Percentiles rank a stretch among this genome's conserved stretches.
phyloP scores from a whole-genome alignment of 2,113 vertebrate genomes.

The Toxostoma redivivum region DNA sequence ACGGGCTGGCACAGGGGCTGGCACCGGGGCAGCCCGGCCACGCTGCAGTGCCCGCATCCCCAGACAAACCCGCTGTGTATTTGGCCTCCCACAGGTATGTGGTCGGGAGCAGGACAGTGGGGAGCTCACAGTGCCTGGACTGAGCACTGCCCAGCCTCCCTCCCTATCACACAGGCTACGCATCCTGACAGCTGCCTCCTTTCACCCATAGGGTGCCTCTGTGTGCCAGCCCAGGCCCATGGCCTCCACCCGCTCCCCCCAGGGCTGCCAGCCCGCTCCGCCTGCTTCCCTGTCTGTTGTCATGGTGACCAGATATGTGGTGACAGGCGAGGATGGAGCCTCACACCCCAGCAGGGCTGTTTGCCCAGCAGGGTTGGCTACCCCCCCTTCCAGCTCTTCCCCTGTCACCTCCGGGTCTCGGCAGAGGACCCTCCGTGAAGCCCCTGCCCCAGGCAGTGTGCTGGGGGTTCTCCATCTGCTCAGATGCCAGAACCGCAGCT shows the following conservation, averaged over 20 bases:
- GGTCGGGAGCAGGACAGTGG: background rate
- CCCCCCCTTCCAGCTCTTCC: background rate
- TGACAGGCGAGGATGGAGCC: background rate
- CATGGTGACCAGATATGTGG: conserved; percentile 23
- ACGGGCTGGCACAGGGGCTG: background rate
- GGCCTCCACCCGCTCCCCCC: background rate
- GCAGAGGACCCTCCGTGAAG: background rate
- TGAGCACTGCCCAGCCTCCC: background rate
- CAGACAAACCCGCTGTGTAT: rapidly evolving
- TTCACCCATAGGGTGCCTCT: background rate
- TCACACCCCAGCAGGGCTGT: background rate
- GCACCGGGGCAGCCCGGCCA: background rate
- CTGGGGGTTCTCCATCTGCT: background rate
- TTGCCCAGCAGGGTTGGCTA: background rate
- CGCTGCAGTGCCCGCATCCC: background rate
- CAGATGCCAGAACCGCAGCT: background rate
- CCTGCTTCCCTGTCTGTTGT: conserved; percentile 24
- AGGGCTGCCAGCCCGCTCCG: background rate
- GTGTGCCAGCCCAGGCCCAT: background rate
- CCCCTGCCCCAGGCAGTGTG: background rate
- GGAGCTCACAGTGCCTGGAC: background rate
- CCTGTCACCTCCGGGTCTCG: rapidly evolving
- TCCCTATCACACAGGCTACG: rapidly evolving
- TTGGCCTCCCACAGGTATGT: background rate
- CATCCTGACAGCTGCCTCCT: background rate